Evolutionary conservation across 1,140 invertebrate genomes (phyloP), one percentile per base, ranked within the genome.

Genomic region (Conus ventricosus): DNA sequence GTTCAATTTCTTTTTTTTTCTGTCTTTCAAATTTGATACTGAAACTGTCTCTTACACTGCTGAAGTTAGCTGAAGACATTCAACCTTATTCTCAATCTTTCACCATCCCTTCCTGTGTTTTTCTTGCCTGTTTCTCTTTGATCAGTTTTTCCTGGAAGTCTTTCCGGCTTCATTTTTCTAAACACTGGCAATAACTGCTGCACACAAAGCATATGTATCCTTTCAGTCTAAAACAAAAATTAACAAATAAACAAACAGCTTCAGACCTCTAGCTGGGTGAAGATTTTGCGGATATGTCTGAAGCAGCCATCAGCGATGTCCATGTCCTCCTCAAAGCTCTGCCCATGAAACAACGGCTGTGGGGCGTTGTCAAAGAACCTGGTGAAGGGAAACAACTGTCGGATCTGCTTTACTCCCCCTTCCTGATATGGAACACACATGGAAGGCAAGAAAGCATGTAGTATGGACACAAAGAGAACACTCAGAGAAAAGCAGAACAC

Each of bases 251-350:
- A 60, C 8, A 60, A 60, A 60, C 57, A 60, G 57, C 15, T 8
- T 8, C 57, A 80, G 88, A 95, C 95, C 90, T 99, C 99, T 7
- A 99, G 94, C 94, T 99, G 98, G 7, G 97, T 97, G 93, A 99
- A 99, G 91, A 99, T 99, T 92, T 98, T 97, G 90, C 98, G 97
- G 81, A 99, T 98, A 93, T 99, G 99, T 95, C 97, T 96, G 94
- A 98, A 99, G 94, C 99, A 99, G 55, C 98, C 98, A 92, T 97
- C 96, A 0, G 99, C 99, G 84, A 98, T 97, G 92, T 98, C 97
- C 94, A 99, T 96, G 94, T 99, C 98, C 91, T 99, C 97, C 55
- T 97, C 97, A 93, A 97, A 98, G 7, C 96, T 96, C 76, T 96
- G 96, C 5, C 96, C 96, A 87, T 97, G 97, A 92, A 99, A 99